phyloP scores from a whole-genome alignment of 2,888 invertebrate genomes.

The Pseudococcus jackbeardsleyi region DNA sequence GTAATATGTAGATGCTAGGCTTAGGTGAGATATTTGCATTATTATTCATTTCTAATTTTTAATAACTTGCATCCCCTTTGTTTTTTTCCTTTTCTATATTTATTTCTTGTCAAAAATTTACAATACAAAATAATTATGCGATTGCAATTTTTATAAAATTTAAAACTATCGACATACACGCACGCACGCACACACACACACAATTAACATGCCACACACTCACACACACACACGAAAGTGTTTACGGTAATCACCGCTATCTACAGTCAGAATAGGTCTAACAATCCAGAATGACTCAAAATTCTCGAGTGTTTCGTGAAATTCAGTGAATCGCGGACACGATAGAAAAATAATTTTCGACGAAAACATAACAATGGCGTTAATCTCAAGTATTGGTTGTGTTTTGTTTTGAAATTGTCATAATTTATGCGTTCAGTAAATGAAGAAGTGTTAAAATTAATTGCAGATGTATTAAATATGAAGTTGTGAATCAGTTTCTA shows the following conservation, averaged over 20 bases:
- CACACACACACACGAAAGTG: not conserved
- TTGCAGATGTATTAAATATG: not conserved
- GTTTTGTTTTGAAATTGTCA: constrained; percentile 42
- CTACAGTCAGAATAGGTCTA: not conserved
- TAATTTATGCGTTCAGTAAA: constrained; percentile 11
- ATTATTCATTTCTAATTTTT: too few species aligned
- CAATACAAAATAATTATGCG: too few species aligned
- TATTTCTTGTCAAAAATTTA: too few species aligned
- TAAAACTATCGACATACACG: too few species aligned
- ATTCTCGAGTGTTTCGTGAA: not conserved
- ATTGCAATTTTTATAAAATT: too few species aligned
- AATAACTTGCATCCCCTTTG: too few species aligned
- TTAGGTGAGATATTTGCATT: too few species aligned
- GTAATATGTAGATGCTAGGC: too few species aligned
- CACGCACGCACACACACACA: not conserved
- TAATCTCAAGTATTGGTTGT: constrained; percentile 38
- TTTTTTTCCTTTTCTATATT: too few species aligned
- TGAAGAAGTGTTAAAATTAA: not conserved
- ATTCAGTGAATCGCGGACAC: not conserved
- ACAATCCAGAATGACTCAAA: not conserved
- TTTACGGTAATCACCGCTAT: not conserved
- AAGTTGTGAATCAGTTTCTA: constrained; percentile 12
- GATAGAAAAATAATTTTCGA: constrained; percentile 21
- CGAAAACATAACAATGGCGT: constrained; percentile 47
- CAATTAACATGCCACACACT: not conserved